Base-by-base conservation (phyloP, 2,113 vertebrate genomes). In the Motacilla tschutschensis region DNA sequence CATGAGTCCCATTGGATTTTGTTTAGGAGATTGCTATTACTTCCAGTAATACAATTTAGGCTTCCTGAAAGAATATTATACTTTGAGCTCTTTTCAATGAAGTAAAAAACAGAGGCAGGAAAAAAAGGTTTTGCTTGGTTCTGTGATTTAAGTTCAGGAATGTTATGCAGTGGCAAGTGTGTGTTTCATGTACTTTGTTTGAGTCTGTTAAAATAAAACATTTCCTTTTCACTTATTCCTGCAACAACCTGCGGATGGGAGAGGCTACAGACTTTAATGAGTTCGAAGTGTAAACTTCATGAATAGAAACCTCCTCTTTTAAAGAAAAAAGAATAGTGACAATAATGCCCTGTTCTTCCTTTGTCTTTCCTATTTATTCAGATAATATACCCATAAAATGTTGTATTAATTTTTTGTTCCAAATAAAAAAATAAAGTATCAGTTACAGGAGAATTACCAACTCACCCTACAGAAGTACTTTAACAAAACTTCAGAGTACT, bases 21-120 rank as follows among this genome's bases (percentile, higher is more conserved):
- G 38, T 58, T 87, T 63, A 92, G 95, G 73, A 93, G 94, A 92
- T 79, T 44, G 74, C 90, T 96, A 91, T 94, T 96, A 93, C 91
- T 97, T 97, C 85, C 86, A 95, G 93, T 80, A 95, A 95, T 94
- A 91, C 53, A 92, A 94, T 94, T 96, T 89, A 93, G 95, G 73
- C 58, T 95, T 96, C 91, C 66, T 95, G 62, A 78, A 96, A 93
- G 80, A 95, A 79, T 95, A 93, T 70, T 95, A 74, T 58, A 87
- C 88, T 95, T 93, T n/a, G 54, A 55, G 40, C 14, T 73, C 77
- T 64, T 90, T 94, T 88, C 70, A 91, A 77, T 81, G 67, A 82
- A 93, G 67, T 82, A 26, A 77, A 79, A 91, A 75, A 87, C 3
- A 0, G 0, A n/a, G 14, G 36, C 28, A 43, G 15, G 22, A 24